Evolutionary conservation across 2,113 vertebrate genomes (phyloP).

Genomic region (Strix aluco): DNA sequence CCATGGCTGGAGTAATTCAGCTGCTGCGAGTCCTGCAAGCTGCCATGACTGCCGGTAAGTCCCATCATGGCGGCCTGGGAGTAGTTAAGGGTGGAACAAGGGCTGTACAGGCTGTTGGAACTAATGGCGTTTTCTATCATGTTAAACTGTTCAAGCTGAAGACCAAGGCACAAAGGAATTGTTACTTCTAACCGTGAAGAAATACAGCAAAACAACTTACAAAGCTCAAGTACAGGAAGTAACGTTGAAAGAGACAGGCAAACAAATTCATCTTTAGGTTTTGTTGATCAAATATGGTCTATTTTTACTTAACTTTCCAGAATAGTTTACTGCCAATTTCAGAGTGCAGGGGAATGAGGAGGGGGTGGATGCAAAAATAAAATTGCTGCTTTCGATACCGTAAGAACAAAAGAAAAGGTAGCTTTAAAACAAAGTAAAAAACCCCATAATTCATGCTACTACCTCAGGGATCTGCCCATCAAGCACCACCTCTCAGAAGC

Average conservation of each 20-base stretch:
- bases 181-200: neutral
- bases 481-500: neutral
- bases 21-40: constrained; percentile 87
- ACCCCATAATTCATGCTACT: neutral
- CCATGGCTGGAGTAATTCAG: constrained; percentile 89
- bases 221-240: neutral
- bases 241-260: neutral
- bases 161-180: neutral
- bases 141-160: constrained; percentile 97
- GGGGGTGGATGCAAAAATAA: neutral
- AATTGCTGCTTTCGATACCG: fast-evolving
- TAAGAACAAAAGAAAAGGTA: neutral
- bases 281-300: neutral
- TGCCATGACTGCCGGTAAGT: constrained; percentile 85
- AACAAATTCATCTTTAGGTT: constrained; percentile 56
- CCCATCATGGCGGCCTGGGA: constrained; percentile 98
- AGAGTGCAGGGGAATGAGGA: neutral
- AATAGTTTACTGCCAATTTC: neutral
- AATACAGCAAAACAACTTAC: neutral
- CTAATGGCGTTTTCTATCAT: constrained; percentile 96
- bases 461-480: neutral
- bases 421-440: neutral
- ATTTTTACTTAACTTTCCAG: neutral
- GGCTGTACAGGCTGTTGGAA: constrained; percentile 90
- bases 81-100: constrained; percentile 95